phyloP scores from a whole-genome alignment of 1,140 invertebrate species.

The Phortica variegata region DNA sequence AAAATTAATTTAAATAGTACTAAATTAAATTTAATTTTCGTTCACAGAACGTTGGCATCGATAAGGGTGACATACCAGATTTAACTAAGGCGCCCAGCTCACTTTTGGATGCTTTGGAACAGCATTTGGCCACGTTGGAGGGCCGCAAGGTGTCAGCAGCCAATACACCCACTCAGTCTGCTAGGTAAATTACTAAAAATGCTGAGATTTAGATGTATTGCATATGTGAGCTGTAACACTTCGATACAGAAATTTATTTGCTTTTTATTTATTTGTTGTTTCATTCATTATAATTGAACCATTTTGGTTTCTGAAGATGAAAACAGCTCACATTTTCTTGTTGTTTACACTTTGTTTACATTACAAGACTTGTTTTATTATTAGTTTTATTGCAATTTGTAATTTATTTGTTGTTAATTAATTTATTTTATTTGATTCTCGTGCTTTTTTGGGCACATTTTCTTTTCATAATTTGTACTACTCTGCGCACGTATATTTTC shows the following conservation, averaged over 20 bases:
- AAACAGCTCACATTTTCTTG: too few relatives aligned
- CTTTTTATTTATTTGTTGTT: too few relatives aligned
- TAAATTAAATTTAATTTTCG: neutral
- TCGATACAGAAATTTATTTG: too few relatives aligned
- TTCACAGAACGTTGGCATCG: conserved; percentile 90
- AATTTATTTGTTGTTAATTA: too few relatives aligned
- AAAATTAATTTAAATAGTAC: neutral
- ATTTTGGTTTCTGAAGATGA: too few relatives aligned
- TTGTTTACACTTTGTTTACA: too few relatives aligned
- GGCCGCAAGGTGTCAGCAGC: conserved; percentile 86
- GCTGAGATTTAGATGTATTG: too few relatives aligned
- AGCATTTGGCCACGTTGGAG: conserved; percentile 90
- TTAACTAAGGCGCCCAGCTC: conserved; percentile 98
- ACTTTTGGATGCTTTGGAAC: conserved; percentile 94
- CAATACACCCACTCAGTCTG: conserved; percentile 80
- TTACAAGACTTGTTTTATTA: too few relatives aligned
- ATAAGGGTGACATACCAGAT: conserved; percentile 98
- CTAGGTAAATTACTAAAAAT: too few relatives aligned
- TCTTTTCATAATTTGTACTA: neutral
- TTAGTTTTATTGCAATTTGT: too few relatives aligned
- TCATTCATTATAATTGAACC: too few relatives aligned
- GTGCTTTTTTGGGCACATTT: neutral
- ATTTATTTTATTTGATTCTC: conserved; percentile 6
- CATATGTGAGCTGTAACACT: too few relatives aligned
- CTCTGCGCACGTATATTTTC: neutral